Percentiles rank a stretch among this genome's conserved stretches.
These are phyloP conservation scores for Brachymystax lenok DNA, from an alignment of 2,797 vertebrate species.

Conservation along the genomic window DNA sequence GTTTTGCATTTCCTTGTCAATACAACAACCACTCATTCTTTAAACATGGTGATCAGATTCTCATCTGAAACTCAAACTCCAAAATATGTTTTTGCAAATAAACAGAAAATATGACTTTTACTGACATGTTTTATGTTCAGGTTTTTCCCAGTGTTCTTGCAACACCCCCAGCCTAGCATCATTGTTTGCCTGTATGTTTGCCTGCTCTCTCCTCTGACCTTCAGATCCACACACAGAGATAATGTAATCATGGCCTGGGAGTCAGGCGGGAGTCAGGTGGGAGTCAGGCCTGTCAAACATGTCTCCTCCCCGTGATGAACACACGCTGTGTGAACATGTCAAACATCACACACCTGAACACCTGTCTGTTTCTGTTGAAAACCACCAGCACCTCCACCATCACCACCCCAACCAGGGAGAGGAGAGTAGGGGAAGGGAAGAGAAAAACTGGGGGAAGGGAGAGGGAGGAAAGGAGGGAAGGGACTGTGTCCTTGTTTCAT, in stretches of 20 bases:
- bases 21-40: not conserved
- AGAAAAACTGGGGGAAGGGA: constrained; percentile 37
- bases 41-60: not conserved
- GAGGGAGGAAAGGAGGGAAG: not conserved
- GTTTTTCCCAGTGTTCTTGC: not conserved
- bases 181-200: constrained; percentile 17
- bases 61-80: not conserved
- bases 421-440: constrained; percentile 44
- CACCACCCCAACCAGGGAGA: constrained; percentile 28
- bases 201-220: constrained; percentile 66
- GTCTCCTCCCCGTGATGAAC: constrained; percentile 67
- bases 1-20: not conserved
- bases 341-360: constrained; percentile 77
- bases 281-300: constrained; percentile 73
- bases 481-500: not conserved
- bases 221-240: constrained; percentile 70
- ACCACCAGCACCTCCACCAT: constrained; percentile 8
- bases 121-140: not conserved
- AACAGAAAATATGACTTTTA: not conserved
- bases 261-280: constrained; percentile 43
- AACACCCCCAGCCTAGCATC: not conserved
- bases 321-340: constrained; percentile 75
- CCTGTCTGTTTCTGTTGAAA: constrained; percentile 65
- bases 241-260: constrained; percentile 82
- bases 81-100: not conserved